These are phyloP conservation scores for Agonopterix alstromeriana DNA, from an alignment of 2,888 invertebrate genomes.

Conservation along the genomic window DNA sequence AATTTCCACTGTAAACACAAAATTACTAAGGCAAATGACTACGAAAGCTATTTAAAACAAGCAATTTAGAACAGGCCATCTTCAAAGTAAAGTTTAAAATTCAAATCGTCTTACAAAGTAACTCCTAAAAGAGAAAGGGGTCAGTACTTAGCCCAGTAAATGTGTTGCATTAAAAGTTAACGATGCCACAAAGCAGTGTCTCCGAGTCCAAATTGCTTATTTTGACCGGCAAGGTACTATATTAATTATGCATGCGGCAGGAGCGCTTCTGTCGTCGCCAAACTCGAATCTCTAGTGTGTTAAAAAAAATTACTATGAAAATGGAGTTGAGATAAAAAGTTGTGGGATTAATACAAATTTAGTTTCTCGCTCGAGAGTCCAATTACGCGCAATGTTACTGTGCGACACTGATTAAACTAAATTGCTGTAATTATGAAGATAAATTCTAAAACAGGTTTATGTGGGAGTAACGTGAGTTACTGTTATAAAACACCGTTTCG, in stretches of 20 bases:
- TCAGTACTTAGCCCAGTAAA: constrained; percentile 29
- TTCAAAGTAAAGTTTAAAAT: constrained; percentile 5
- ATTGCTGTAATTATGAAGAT: constrained; percentile 39
- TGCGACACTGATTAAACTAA: constrained; percentile 30
- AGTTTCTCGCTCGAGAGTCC: constrained; percentile 11
- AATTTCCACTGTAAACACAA: no score
- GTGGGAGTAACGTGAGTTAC: constrained; percentile 1
- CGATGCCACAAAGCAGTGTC: constrained; percentile 58
- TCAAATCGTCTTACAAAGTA: constrained; percentile 5
- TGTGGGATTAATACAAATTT: constrained; percentile 2
- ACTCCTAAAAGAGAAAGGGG: constrained; percentile 7
- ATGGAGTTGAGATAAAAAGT: constrained; percentile 18
- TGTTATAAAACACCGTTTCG: background rate
- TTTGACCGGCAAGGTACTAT: constrained; percentile 46
- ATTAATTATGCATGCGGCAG: constrained; percentile 66
- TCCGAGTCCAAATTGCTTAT: constrained; percentile 67
- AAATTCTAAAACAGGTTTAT: constrained; percentile 30
- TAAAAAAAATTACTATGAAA: constrained; percentile 37
- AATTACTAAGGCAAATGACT: no score
- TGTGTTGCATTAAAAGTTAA: constrained; percentile 56
- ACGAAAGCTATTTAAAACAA: no score
- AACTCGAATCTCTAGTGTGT: constrained; percentile 32
- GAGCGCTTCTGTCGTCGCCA: constrained; percentile 26
- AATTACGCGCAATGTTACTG: constrained; percentile 22
- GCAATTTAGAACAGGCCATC: background rate